Percentiles rank a stretch among this genome's conserved stretches.
phyloP scores from a whole-genome alignment of 2,797 vertebrate species.

The Hippocampus kuda region DNA sequence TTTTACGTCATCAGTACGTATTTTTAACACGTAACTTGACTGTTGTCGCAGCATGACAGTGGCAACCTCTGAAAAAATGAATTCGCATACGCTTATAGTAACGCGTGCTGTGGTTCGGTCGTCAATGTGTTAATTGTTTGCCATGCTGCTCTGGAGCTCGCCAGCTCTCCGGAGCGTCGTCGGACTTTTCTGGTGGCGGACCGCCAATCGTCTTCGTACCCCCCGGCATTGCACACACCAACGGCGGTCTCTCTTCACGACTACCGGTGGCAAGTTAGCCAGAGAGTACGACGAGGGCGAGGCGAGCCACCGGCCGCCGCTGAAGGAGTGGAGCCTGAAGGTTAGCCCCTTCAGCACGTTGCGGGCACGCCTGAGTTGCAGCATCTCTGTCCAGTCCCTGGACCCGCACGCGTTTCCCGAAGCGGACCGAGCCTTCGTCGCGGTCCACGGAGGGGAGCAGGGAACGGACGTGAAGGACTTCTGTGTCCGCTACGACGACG shows the following conservation, averaged over 20 bases:
- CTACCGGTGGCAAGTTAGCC: not conserved
- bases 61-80: not conserved
- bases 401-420: slow-evolving; percentile 72
- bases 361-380: slow-evolving; percentile 68
- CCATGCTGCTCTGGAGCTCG: slow-evolving; percentile 36
- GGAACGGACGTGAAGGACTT: slow-evolving; percentile 48
- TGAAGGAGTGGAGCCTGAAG: slow-evolving; percentile 65
- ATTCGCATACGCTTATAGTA: not conserved
- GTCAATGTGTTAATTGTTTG: not conserved
- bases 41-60: not conserved
- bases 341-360: slow-evolving; percentile 76
- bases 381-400: slow-evolving; percentile 69
- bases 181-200: slow-evolving; percentile 2
- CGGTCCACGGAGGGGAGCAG: slow-evolving; percentile 46
- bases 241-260: not conserved
- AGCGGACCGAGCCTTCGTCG: slow-evolving; percentile 71
- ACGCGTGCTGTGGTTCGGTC: not conserved
- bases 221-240: not conserved
- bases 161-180: slow-evolving; percentile 20
- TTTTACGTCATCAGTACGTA: not conserved
- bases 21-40: not conserved
- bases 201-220: not conserved
- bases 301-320: slow-evolving; percentile 20
- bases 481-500: slow-evolving; percentile 69
- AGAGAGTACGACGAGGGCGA: slow-evolving; percentile 6